A percentile compares a stretch with the other conserved stretches of the same genome.
Conservation (phyloP, 2,797 vertebrate species). For the Sitta carolinensis region DNA sequence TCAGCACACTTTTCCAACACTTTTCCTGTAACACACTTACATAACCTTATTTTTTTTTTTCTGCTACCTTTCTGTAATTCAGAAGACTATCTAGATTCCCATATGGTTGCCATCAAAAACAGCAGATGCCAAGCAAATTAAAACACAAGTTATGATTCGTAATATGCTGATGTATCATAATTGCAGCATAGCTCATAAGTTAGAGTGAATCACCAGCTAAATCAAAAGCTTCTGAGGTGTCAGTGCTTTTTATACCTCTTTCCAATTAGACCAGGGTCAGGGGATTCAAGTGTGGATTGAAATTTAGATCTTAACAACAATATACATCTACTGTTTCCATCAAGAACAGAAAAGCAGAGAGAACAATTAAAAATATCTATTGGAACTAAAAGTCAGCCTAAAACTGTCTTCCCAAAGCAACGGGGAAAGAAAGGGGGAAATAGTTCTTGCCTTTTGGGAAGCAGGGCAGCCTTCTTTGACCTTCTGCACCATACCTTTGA, state of each 20-base stretch:
- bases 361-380: neutral
- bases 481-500: neutral
- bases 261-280: neutral
- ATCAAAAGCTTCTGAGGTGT: slow-evolving; percentile 19
- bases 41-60: slow-evolving; percentile 52
- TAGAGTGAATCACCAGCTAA: slow-evolving; percentile 56
- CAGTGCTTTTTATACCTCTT: slow-evolving; percentile 28
- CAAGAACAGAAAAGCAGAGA: neutral
- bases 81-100: slow-evolving; percentile 61
- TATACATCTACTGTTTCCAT: neutral
- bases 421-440: neutral
- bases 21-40: slow-evolving; percentile 24
- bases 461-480: neutral
- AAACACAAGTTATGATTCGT: slow-evolving; percentile 72
- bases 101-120: slow-evolving; percentile 67
- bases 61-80: slow-evolving; percentile 54
- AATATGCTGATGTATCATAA: slow-evolving; percentile 67
- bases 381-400: neutral
- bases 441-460: neutral
- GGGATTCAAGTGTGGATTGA: neutral
- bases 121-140: slow-evolving; percentile 75
- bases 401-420: neutral
- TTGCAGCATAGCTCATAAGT: slow-evolving; percentile 42
- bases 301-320: neutral
- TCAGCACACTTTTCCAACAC: slow-evolving; percentile 17